A percentile compares a stretch with the other conserved stretches of the same genome.
These are phyloP conservation scores for Gymnobelideus leadbeateri DNA, from an alignment of 2,113 vertebrate genomes.

Conservation along the genomic window DNA sequence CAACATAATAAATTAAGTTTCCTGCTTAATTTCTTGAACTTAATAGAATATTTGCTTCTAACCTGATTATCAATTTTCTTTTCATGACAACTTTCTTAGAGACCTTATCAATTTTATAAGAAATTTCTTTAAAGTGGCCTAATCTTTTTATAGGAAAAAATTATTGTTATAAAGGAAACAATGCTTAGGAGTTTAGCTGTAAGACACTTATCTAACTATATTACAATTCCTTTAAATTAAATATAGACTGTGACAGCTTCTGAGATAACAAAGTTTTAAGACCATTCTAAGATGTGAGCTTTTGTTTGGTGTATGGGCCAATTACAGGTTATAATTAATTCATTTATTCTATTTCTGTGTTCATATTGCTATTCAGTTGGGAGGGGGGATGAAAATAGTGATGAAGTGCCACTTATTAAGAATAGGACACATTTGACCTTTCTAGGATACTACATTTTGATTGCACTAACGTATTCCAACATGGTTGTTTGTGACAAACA, in stretches of 20 bases:
- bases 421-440: not conserved
- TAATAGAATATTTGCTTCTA: not conserved
- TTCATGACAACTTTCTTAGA: not conserved
- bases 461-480: not conserved
- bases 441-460: constrained; percentile 29
- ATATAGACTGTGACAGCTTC: not conserved
- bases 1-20: not conserved
- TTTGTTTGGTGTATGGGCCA: not conserved
- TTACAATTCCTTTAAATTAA: not conserved
- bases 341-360: not conserved
- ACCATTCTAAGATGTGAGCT: not conserved
- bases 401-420: constrained; percentile 37
- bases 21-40: not conserved
- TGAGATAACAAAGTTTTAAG: not conserved
- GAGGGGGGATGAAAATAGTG: not conserved
- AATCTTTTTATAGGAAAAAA: not conserved
- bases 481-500: not conserved
- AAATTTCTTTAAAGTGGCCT: not conserved
- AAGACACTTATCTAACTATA: not conserved
- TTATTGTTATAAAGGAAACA: not conserved
- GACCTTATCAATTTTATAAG: not conserved
- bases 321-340: not conserved
- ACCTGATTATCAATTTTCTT: not conserved
- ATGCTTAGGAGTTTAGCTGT: not conserved
- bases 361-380: not conserved